Conservation (phyloP, 2,797 vertebrate genomes). For the Dipus sagitta region DNA sequence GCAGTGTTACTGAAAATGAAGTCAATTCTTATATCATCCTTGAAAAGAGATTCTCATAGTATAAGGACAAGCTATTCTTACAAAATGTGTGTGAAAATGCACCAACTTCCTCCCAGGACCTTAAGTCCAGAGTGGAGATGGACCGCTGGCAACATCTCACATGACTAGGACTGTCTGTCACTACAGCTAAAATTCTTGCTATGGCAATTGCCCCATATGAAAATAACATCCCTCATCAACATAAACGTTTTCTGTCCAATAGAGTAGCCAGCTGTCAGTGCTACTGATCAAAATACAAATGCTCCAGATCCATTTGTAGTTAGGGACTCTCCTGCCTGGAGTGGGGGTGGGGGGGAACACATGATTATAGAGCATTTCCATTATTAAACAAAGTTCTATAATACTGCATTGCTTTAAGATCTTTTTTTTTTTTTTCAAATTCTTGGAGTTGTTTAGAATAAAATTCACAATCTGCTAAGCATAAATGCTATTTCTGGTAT, state of each 20-base stretch:
- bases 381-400: background rate
- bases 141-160: background rate
- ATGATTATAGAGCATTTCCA: constrained; percentile 6
- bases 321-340: background rate
- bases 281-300: background rate
- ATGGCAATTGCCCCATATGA: background rate
- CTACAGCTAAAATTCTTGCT: background rate
- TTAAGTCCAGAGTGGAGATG: background rate
- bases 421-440: background rate
- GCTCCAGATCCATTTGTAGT: background rate
- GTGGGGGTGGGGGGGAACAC: background rate
- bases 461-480: background rate
- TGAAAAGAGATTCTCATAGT: background rate
- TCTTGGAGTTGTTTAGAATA: background rate
- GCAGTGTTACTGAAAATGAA: background rate
- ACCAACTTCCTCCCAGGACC: background rate
- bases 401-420: background rate
- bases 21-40: background rate
- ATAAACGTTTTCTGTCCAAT: background rate
- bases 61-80: background rate
- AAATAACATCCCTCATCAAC: background rate
- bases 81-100: background rate
- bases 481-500: background rate
- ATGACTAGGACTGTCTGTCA: background rate
- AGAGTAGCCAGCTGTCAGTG: too few relatives aligned